Conservation (phyloP, 1,140 invertebrate genomes). For the Brachionus paranguensis region DNA sequence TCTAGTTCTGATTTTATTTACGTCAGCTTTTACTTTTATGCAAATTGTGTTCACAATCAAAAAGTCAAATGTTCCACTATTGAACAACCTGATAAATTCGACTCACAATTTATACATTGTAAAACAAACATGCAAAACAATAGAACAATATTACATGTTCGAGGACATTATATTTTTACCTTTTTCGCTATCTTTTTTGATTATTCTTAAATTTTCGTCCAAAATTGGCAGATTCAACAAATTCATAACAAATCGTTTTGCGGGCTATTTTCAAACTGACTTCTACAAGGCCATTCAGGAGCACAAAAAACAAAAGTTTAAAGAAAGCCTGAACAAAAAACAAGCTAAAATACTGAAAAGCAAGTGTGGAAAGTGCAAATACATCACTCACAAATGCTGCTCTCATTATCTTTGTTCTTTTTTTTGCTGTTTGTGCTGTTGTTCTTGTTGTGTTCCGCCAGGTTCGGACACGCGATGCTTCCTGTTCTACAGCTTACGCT, state of each 20-base stretch:
- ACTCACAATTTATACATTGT: not conserved
- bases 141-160: conserved; percentile 19
- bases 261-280: not conserved
- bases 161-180: conserved; percentile 29
- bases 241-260: not conserved
- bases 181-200: conserved; percentile 6
- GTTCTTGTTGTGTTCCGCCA: conserved; percentile 29
- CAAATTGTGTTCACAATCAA: not conserved
- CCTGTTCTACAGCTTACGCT: not conserved
- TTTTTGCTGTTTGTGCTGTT: conserved; percentile 30
- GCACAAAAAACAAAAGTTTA: not conserved
- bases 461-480: conserved; percentile 31
- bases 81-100: not conserved
- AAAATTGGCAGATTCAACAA: conserved; percentile 17
- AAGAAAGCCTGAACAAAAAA: not conserved
- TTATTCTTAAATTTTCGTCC: not conserved
- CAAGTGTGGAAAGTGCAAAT: conserved; percentile 10
- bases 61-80: not conserved
- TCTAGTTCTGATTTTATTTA: not conserved
- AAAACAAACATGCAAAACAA: not conserved
- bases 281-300: not conserved
- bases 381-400: not conserved
- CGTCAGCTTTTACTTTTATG: not conserved
- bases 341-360: not conserved
- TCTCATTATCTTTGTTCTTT: not conserved